These are phyloP conservation scores for Athetis lepigone DNA, from an alignment of 2,888 invertebrate genomes.

Conservation along the genomic window DNA sequence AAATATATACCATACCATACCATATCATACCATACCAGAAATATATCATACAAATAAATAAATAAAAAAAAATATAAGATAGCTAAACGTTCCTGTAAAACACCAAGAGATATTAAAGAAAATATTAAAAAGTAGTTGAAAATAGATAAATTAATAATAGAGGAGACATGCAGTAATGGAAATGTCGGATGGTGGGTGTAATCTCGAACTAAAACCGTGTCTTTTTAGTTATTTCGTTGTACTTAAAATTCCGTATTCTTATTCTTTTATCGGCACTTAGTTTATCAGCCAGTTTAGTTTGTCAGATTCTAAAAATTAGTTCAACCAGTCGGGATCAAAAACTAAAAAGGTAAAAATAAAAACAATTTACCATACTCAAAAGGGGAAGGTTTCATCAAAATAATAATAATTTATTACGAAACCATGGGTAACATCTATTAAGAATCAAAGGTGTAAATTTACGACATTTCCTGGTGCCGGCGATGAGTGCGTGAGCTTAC, in stretches of 20 bases:
- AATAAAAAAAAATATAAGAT: slow-evolving; percentile 45
- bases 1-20: slow-evolving; percentile 46
- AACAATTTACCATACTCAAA: slow-evolving; percentile 3
- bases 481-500: slow-evolving; percentile 83
- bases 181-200: slow-evolving; percentile 56
- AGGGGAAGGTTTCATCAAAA: slow-evolving; percentile 9
- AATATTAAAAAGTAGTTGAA: slow-evolving; percentile 39
- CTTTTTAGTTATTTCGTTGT: no score
- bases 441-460: slow-evolving; percentile 76
- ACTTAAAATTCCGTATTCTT: not conserved
- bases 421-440: slow-evolving; percentile 56
- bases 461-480: slow-evolving; percentile 83
- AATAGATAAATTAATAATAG: slow-evolving; percentile 50
- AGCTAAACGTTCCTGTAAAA: slow-evolving; percentile 59
- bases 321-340: no score
- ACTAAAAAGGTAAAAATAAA: not conserved
- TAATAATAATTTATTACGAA: slow-evolving; percentile 51
- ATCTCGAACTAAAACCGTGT: slow-evolving; percentile 44
- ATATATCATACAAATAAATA: slow-evolving; percentile 35
- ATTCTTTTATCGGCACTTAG: not conserved
- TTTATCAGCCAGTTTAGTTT: not conserved
- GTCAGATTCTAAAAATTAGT: no score
- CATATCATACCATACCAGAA: no score
- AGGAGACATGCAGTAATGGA: slow-evolving; percentile 59
- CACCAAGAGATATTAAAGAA: slow-evolving; percentile 60